phyloP scores from a whole-genome alignment of 1,140 invertebrate genomes.

The Cotesia typhae region DNA sequence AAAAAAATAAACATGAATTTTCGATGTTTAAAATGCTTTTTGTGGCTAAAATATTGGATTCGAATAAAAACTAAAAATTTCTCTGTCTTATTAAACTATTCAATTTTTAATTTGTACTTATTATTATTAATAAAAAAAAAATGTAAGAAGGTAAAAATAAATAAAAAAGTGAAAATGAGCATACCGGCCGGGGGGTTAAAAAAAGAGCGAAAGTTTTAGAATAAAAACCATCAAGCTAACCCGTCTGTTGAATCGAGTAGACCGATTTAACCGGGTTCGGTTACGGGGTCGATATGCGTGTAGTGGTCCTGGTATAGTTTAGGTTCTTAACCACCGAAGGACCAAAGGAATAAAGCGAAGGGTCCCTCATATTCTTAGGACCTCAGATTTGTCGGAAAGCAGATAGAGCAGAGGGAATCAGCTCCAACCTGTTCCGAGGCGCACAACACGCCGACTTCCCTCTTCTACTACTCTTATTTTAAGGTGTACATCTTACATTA shows the following conservation, averaged over 20 bases:
- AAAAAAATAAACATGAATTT: too few relatives aligned
- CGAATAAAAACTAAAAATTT: too few relatives aligned
- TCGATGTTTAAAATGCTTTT: too few relatives aligned
- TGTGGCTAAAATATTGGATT: too few relatives aligned
- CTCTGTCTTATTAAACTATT: too few relatives aligned
- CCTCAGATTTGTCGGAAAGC: not conserved
- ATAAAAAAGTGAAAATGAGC: too few relatives aligned
- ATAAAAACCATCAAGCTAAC: slow-evolving; percentile 49
- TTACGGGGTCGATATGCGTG: not conserved
- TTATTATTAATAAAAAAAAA: too few relatives aligned
- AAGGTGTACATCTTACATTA: not conserved
- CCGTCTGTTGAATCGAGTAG: slow-evolving; percentile 38
- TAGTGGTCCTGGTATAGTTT: slow-evolving; percentile 22
- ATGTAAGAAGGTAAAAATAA: too few relatives aligned
- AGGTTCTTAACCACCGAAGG: not conserved
- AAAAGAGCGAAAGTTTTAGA: slow-evolving; percentile 40
- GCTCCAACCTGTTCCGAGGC: slow-evolving; percentile 59
- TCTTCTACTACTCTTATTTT: slow-evolving; percentile 15
- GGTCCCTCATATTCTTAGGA: too few relatives aligned
- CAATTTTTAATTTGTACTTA: too few relatives aligned
- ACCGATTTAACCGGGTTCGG: slow-evolving; percentile 43
- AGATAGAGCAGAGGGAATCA: slow-evolving; percentile 51
- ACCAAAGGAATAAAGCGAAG: not conserved
- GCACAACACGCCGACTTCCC: slow-evolving; percentile 47
- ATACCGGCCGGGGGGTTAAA: slow-evolving; percentile 29